Evolutionary conservation across 35 echinoderm and acorn worm genomes (phyloP).

Genomic region (Apostichopus japonicus): DNA sequence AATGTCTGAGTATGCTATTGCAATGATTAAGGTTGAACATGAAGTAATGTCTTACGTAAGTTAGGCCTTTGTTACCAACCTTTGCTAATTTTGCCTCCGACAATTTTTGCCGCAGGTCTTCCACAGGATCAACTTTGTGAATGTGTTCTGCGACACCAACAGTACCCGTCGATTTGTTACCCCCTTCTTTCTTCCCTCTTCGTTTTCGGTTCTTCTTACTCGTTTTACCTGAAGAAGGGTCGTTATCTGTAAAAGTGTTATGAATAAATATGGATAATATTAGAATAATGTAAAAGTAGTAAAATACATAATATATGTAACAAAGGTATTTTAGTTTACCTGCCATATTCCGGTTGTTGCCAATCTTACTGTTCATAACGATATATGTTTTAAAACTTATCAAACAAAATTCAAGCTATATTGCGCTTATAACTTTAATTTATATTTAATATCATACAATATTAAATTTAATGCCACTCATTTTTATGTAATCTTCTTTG

Average conservation of each 20-base stretch:
- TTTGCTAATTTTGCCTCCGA: slow-evolving; percentile 69
- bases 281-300: not conserved
- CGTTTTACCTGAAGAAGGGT: slow-evolving; percentile 38
- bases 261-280: too few relatives aligned
- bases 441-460: too few relatives aligned
- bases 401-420: too few relatives aligned
- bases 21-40: too few relatives aligned
- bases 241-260: slow-evolving; percentile 9
- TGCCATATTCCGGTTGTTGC: not conserved
- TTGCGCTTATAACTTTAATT: too few relatives aligned
- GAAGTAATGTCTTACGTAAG: too few relatives aligned
- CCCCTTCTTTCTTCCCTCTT: slow-evolving; percentile 57
- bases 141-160: not conserved
- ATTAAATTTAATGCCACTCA: too few relatives aligned
- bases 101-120: slow-evolving; percentile 61
- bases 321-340: not conserved
- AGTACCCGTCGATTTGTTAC: not conserved
- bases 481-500: too few relatives aligned
- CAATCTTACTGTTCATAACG: not conserved
- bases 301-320: not conserved
- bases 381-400: too few relatives aligned
- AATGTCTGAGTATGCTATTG: too few relatives aligned
- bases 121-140: slow-evolving; percentile 41
- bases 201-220: slow-evolving; percentile 72
- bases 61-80: slow-evolving; percentile 17